A percentile compares a stretch with the other conserved stretches of the same genome.
These are phyloP conservation scores for Lithophane ornitopus DNA, from an alignment of 2,888 invertebrate genomes.

Conservation along the genomic window DNA sequence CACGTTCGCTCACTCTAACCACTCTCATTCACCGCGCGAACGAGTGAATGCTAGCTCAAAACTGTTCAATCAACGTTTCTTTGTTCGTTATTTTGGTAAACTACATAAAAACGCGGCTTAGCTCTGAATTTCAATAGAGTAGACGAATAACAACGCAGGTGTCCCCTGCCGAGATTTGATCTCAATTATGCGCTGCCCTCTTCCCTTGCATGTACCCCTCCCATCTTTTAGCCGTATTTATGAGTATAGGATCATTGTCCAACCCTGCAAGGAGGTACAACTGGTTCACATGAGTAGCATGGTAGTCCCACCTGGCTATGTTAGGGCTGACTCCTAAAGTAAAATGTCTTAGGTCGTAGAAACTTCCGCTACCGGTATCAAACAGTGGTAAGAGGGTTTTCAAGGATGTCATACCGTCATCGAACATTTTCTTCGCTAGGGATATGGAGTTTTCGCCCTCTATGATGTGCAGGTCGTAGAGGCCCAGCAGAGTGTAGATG, in stretches of 20 bases:
- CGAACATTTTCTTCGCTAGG: slow-evolving; percentile 94
- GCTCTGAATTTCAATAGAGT: slow-evolving; percentile 32
- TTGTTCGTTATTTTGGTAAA: neutral
- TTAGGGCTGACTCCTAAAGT: slow-evolving; percentile 97
- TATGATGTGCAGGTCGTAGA: slow-evolving; percentile 97
- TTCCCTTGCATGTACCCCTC: slow-evolving; percentile 99
- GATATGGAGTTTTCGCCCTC: slow-evolving; percentile 93
- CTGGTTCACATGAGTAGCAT: slow-evolving; percentile 99
- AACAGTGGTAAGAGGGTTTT: slow-evolving; percentile 96
- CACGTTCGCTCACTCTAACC: neutral
- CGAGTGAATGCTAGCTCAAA: neutral
- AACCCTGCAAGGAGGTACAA: slow-evolving; percentile 96
- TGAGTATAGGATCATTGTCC: slow-evolving; percentile 95
- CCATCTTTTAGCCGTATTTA: slow-evolving; percentile 97
- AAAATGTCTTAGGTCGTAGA: slow-evolving; percentile 98
- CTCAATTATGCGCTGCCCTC: slow-evolving; percentile 97
- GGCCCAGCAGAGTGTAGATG: slow-evolving; percentile 98
- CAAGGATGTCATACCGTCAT: slow-evolving; percentile 96
- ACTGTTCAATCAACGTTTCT: neutral
- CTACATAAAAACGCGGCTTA: slow-evolving; percentile 18
- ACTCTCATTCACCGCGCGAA: slow-evolving; percentile 10
- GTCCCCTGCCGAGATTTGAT: slow-evolving; percentile 44
- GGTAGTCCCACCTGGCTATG: slow-evolving; percentile 99
- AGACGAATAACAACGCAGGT: slow-evolving; percentile 46
- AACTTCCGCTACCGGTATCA: slow-evolving; percentile 98